Base-by-base conservation (phyloP, 2,113 vertebrate genomes). In the Cyprinodon tularosa region DNA sequence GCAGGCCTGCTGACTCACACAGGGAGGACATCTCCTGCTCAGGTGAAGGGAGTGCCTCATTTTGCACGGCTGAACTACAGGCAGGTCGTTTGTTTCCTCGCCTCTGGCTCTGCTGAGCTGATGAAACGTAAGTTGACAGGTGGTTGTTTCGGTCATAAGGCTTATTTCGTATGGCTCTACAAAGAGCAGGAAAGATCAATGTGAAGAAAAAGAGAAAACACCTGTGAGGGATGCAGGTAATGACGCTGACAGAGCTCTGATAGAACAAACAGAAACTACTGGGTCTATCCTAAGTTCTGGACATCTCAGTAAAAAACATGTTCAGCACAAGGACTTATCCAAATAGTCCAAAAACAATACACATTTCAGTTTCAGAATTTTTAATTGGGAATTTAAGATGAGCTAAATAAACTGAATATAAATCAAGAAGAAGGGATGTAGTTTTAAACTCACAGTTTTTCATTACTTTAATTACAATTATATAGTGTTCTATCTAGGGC, bases 21-120 rank as follows among this genome's bases (percentile, higher is more conserved):
- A 50, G 62, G 10, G 45, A 47, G 14, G 74, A 36, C 82, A 45
- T 89, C 74, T 50, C 84, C 84, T 77, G 80, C 60, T 75, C 81
- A 88, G 88, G 86, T 92, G 57, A 83, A 85, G 76, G 91, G 83
- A 79, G 71, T 86, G 87, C 66, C 73, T 66, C 64, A 7, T 50
- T 20, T 40, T 14, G 10, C 4, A 12, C 5, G 39, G 15, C 36
- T 71, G 10, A 71, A 76, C 60, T 71, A 3, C 15, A 63, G 38
- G 17, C 29, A 29, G 53, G 53, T 8, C 17, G 66, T 20, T 12
- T 10, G 20, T 36, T 15, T 62, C n/a, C 14, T 48, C 70, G 39
- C 45, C 22, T 9, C n/a, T 39, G 20, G 61, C n/a, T 38, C 42
- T 66, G 45, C 60, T 22, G 38, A 38, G 48, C 69, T 47, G 60